phyloP scores from a whole-genome alignment of 2,797 vertebrate genomes.

The Crocodylus rhombifer region DNA sequence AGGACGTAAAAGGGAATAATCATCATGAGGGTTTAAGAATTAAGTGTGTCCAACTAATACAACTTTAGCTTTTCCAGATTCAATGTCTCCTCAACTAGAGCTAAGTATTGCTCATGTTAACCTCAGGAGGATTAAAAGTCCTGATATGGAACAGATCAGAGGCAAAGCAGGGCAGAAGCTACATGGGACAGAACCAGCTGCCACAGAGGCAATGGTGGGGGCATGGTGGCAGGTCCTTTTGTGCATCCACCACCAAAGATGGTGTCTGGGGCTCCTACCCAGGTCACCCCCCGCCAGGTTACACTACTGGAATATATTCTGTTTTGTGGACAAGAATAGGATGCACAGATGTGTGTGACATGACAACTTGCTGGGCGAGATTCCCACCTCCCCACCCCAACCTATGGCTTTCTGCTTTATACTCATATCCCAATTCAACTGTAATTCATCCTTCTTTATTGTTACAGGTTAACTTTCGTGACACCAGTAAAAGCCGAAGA shows the following conservation, averaged over 20 bases:
- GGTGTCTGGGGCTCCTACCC: no score
- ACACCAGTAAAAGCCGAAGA: slow-evolving; percentile 62
- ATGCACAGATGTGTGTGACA: not conserved
- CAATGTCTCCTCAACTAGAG: not conserved
- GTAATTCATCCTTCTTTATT: not conserved
- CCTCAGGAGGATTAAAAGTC: not conserved
- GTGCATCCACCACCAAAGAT: not conserved
- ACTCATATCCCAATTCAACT: not conserved
- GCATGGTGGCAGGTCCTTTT: no score
- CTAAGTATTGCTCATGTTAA: accelerated
- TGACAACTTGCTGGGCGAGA: not conserved
- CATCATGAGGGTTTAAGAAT: accelerated
- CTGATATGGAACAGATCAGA: accelerated
- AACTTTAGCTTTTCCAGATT: not conserved
- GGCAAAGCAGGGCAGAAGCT: no score
- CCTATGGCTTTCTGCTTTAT: not conserved
- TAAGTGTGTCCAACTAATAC: not conserved
- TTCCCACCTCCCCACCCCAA: not conserved
- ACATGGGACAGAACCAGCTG: no score
- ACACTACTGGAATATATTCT: no score
- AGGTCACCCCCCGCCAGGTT: no score
- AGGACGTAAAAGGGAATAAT: not conserved
- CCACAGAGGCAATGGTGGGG: no score
- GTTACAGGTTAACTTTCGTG: slow-evolving; percentile 36
- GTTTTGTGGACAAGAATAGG: no score